Evolutionary conservation across 2,797 vertebrate genomes (phyloP), one percentile per base, ranked within the genome.

Genomic region (Botia kubotai): DNA sequence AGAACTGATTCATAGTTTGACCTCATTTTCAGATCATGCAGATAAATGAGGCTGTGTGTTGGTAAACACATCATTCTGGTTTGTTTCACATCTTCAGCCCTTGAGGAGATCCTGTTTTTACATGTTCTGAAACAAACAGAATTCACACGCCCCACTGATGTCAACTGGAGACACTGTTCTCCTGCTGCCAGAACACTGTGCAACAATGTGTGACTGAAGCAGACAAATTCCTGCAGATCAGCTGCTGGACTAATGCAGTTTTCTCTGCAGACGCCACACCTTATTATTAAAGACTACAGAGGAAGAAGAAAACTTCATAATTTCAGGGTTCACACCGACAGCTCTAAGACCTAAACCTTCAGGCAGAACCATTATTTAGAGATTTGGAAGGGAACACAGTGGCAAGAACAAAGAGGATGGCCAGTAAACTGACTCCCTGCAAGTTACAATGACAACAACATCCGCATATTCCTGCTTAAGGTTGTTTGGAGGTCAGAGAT

Each of bases 271-370:
- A 70, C 11, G 17, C 21, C 53, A 62, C 53, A 46, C 75, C 19
- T 68, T 39, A 58, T 70, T 21, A 33, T 36, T 3, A 10, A 60
- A 63, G 26, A 13, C 1, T 63, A 7, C 19, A 36, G 16, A 70
- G 11, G 48, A 70, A 21, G 19, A 67, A 19, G 46, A 8, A 3
- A 29, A 29, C 46, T 48, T 26, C 53, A 12, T 80, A 87, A 88
- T 85, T 89, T 82, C 82, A 26, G 83, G 77, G 88, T 84, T 84
- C 80, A 83, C 83, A 48, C 68, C 29, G 70, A 53, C n/a, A 4
- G n/a, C 6, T 69, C 29, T 29, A 6, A 72, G 43, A n/a, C 23
- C 63, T 43, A 10, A 53, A 43, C n/a, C 75, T 21, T 67, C 50
- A 53, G 17, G 0, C 5, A 19, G 16, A 6, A 14, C 50, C 19